Evolutionary conservation across 2,797 vertebrate species (phyloP), one percentile per base, ranked within the genome.

Genomic region (Gobio occitaniae): DNA sequence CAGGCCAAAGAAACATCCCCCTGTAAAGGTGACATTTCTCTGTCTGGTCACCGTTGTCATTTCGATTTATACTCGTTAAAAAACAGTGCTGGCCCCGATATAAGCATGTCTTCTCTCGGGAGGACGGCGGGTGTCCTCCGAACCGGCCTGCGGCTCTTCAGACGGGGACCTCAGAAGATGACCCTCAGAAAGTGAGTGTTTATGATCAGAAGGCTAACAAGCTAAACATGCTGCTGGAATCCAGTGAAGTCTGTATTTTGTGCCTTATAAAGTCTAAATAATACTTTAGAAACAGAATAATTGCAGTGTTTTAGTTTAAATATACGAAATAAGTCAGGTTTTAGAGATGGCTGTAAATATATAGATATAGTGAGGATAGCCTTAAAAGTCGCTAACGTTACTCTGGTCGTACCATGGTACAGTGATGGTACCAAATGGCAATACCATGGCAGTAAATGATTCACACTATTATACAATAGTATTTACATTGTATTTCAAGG

Each of bases 91-190:
- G 41, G 3, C 0, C 16, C 9, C 0, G 3, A 71, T 50, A 38
- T 78, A 6, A 83, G 1, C 9, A 96, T 96, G 96, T 93, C 94
- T 87, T 94, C 93, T 41, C 87, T 96, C 1, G 93, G 93, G 76
- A 92, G 93, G 88, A 86, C 91, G 1, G 15, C 92, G 13, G 91
- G 93, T 48, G 78, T 95, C 54, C 78, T 96, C 6, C 90, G 94
- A 83, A 81, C 88, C 0, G 93, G 94, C 19, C 38, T 88, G 7
- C 91, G 74, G 68, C 78, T 95, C 12, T n/a, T 95, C 0, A 86
- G 88, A 70, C 90, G 92, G 2, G 90, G 88, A 1, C 89, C 92
- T 1, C 84, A 80, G 56, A 89, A 89, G 56, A 92, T 90, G 76
- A 88, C 84, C 17, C 88, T 66, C 72, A 90, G 94, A 92, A 95